Conservation (phyloP, 2,888 invertebrate species). For the Spialia ferax region DNA sequence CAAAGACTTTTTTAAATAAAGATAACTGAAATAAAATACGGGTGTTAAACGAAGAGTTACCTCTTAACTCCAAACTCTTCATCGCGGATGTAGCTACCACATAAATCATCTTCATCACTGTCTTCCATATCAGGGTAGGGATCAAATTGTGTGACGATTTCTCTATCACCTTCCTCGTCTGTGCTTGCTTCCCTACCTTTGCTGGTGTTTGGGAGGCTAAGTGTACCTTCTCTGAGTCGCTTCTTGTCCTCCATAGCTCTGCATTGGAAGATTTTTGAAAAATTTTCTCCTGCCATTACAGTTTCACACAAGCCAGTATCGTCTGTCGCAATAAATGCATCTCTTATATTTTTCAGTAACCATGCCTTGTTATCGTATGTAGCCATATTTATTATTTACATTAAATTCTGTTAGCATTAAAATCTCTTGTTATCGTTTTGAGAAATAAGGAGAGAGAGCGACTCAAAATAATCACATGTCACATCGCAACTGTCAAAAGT, state of each 20-base stretch:
- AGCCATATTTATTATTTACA: slow-evolving; percentile 89
- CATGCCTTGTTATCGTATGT: slow-evolving; percentile 97
- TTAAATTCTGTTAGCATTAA: not conserved
- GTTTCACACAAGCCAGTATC: slow-evolving; percentile 98
- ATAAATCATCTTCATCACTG: slow-evolving; percentile 91
- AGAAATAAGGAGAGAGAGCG: not conserved
- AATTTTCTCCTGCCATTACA: slow-evolving; percentile 95
- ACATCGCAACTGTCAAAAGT: not conserved
- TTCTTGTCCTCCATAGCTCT: slow-evolving; percentile 76
- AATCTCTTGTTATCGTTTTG: not conserved
- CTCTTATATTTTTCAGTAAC: slow-evolving; percentile 96
- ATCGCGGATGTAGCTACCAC: slow-evolving; percentile 90
- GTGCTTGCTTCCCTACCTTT: slow-evolving; percentile 65
- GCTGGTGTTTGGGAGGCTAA: slow-evolving; percentile 68
- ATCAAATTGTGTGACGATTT: slow-evolving; percentile 84
- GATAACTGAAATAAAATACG: not conserved
- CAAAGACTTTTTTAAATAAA: no score
- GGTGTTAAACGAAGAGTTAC: slow-evolving; percentile 51
- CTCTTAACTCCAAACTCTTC: slow-evolving; percentile 88
- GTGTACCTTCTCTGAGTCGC: slow-evolving; percentile 63
- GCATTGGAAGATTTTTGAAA: slow-evolving; percentile 87
- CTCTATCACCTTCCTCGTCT: slow-evolving; percentile 69
- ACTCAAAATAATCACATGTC: slow-evolving; percentile 21
- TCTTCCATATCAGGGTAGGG: slow-evolving; percentile 93
- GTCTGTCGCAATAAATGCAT: slow-evolving; percentile 98